Evolutionary conservation across 2,113 vertebrate species (phyloP).

Genomic region (Eurystomus gularis): DNA sequence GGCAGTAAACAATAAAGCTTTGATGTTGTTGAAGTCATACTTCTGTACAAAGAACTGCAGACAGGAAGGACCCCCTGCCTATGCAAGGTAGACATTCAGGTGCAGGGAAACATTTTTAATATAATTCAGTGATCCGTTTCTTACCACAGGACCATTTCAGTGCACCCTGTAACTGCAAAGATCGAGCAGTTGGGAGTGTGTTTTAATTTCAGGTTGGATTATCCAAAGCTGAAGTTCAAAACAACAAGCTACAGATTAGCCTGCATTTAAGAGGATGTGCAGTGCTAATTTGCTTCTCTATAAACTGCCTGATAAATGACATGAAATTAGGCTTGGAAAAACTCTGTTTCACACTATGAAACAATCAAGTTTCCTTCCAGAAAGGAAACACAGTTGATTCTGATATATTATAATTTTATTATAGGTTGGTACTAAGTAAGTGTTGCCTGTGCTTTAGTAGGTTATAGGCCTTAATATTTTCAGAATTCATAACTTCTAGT

Average conservation of each 20-base stretch:
- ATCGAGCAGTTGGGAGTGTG: background rate
- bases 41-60: background rate
- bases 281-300: slow-evolving; percentile 30
- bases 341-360: slow-evolving; percentile 47
- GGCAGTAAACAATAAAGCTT: background rate
- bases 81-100: background rate
- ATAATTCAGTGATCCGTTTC: background rate
- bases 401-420: slow-evolving; percentile 43
- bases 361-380: slow-evolving; percentile 56
- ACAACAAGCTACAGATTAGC: slow-evolving; percentile 17
- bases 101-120: background rate
- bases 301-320: slow-evolving; percentile 34
- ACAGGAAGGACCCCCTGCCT: background rate
- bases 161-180: background rate
- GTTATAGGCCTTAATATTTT: slow-evolving; percentile 17
- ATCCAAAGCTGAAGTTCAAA: background rate
- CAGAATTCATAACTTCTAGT: background rate
- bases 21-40: background rate
- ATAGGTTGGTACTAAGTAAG: slow-evolving; percentile 33
- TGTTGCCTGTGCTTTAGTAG: background rate
- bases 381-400: slow-evolving; percentile 60
- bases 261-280: background rate
- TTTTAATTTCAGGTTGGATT: background rate
- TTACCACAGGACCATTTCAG: background rate
- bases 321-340: slow-evolving; percentile 53